phyloP scores from a whole-genome alignment of 2,797 vertebrate genomes.

The Scleropages formosus region DNA sequence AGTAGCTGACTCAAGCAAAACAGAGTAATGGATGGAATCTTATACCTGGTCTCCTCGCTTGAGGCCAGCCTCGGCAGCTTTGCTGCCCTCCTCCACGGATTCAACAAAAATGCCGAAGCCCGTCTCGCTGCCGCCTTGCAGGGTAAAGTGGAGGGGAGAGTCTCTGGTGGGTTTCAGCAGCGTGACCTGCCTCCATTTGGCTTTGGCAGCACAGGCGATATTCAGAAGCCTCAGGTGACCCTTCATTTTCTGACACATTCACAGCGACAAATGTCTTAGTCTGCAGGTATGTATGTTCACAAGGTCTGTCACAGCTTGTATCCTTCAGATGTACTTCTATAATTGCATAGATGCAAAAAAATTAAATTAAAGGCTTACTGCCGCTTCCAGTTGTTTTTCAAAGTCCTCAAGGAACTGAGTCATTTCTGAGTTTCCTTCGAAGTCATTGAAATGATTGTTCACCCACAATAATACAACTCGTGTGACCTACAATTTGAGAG shows the following conservation, averaged over 20 bases:
- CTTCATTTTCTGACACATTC: slow-evolving; percentile 87
- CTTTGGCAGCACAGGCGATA: slow-evolving; percentile 94
- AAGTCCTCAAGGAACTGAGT: slow-evolving; percentile 92
- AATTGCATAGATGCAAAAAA: background rate
- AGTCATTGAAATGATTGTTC: slow-evolving; percentile 98
- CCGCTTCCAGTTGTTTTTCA: slow-evolving; percentile 85
- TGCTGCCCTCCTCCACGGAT: slow-evolving; percentile 80
- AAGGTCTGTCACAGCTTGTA: background rate
- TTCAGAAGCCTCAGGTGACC: slow-evolving; percentile 92
- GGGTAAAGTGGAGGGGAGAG: slow-evolving; percentile 80
- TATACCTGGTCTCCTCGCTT: slow-evolving; percentile 92
- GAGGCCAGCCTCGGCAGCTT: slow-evolving; percentile 86
- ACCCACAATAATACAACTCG: slow-evolving; percentile 94
- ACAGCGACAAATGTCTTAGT: slow-evolving; percentile 10
- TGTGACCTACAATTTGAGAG: slow-evolving; percentile 75
- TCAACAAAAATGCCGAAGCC: slow-evolving; percentile 94
- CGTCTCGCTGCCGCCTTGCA: slow-evolving; percentile 87
- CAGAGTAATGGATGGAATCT: too few species aligned
- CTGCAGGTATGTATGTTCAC: background rate
- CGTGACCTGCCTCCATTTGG: slow-evolving; percentile 91
- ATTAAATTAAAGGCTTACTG: slow-evolving; percentile 64
- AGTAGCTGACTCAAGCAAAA: too few species aligned
- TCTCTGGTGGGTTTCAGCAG: slow-evolving; percentile 87
- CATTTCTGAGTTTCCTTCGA: slow-evolving; percentile 92
- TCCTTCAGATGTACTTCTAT: background rate